Percentiles rank a stretch among this genome's conserved stretches.
These are phyloP conservation scores for Formica selysi DNA, from an alignment of 1,140 invertebrate genomes.

Conservation along the genomic window DNA sequence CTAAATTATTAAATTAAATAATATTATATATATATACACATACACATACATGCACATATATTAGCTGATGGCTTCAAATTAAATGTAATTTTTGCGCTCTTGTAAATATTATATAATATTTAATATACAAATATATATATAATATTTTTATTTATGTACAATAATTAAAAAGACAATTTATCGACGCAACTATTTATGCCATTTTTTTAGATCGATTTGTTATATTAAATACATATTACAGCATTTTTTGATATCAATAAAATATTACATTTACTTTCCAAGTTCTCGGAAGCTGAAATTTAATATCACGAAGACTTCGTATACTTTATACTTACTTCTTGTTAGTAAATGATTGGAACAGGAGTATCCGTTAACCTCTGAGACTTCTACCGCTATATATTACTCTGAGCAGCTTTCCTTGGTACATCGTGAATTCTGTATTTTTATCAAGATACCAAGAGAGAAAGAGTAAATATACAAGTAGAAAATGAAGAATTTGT, in stretches of 20 bases:
- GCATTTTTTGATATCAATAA: constrained; percentile 33
- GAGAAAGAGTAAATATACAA: neutral
- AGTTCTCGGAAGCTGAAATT: constrained; percentile 28
- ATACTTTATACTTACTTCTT: constrained; percentile 40
- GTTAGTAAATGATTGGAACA: constrained; percentile 46
- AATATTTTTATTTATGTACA: neutral
- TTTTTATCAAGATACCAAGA: constrained; percentile 10
- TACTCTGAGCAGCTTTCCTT: neutral
- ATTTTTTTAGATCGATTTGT: neutral
- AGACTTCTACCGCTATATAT: constrained; percentile 26
- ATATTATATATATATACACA: too few species aligned
- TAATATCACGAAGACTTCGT: constrained; percentile 24
- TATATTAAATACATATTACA: neutral
- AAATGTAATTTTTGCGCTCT: too few species aligned
- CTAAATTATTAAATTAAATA: too few species aligned
- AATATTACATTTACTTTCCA: neutral
- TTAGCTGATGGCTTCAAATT: too few species aligned
- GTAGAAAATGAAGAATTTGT: neutral
- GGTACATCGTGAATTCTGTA: neutral
- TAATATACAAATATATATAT: too few species aligned
- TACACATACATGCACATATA: too few species aligned
- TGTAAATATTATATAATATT: too few species aligned
- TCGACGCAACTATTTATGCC: neutral
- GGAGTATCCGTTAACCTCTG: constrained; percentile 20
- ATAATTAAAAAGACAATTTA: neutral